Conservation (phyloP, 1,140 invertebrate species). For the Conus betulinus region DNA sequence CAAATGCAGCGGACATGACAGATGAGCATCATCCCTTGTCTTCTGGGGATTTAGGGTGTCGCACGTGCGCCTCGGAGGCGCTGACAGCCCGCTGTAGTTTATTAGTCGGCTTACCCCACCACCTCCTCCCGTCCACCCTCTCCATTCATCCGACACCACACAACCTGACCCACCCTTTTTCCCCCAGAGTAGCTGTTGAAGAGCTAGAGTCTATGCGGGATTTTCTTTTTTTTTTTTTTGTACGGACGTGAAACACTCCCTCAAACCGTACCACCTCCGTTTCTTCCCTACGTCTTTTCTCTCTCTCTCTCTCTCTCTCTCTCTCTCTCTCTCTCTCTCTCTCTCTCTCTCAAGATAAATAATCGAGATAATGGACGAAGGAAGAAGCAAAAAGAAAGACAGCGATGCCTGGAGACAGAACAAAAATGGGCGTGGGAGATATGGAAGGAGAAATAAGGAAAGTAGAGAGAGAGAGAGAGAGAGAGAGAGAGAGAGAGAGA, state of each 20-base stretch:
- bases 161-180: neutral
- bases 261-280: neutral
- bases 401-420: neutral
- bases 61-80: neutral
- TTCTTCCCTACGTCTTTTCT: neutral
- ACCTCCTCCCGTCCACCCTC: too few species aligned
- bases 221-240: too few species aligned
- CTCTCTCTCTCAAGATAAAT: neutral
- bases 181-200: neutral
- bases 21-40: neutral
- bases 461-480: neutral
- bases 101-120: neutral
- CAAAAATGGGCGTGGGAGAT: neutral
- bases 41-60: neutral
- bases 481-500: neutral
- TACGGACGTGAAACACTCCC: too few species aligned
- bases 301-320: neutral
- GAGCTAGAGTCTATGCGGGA: neutral
- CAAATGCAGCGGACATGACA: constrained; percentile 4
- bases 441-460: neutral
- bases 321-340: neutral
- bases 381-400: neutral
- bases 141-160: too few species aligned
- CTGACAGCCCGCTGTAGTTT: neutral
- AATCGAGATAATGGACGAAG: neutral